phyloP scores from a whole-genome alignment of 2,113 vertebrate genomes.

The Cyphomyrus discorhynchus region DNA sequence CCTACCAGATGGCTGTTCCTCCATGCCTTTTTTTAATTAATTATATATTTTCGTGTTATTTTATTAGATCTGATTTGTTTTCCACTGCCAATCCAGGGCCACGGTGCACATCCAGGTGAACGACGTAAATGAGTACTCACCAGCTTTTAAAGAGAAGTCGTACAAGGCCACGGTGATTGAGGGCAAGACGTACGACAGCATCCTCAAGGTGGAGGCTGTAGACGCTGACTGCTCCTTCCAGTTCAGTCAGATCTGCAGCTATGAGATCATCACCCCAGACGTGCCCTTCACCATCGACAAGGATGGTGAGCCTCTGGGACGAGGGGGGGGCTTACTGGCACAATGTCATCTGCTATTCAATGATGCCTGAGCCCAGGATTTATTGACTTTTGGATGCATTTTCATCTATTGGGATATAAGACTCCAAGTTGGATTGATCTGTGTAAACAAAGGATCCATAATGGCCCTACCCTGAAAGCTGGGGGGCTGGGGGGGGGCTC shows the following conservation, averaged over 20 bases:
- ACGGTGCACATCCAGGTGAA: constrained; percentile 96
- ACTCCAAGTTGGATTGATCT: constrained; percentile 34
- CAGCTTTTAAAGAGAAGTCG: constrained; percentile 91
- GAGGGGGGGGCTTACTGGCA: background rate
- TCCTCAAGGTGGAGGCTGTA: constrained; percentile 84
- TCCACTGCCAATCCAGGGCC: constrained; percentile 60
- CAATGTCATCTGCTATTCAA: background rate
- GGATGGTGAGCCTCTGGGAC: constrained; percentile 68
- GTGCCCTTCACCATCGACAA: constrained; percentile 90
- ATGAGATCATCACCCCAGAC: constrained; percentile 87
- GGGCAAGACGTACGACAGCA: constrained; percentile 75
- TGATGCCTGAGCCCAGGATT: constrained; percentile 9
- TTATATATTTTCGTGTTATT: background rate
- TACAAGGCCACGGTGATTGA: constrained; percentile 85
- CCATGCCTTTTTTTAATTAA: background rate
- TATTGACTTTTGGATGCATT: constrained; percentile 31
- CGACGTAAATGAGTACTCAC: constrained; percentile 87
- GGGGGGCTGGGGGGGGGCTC: constrained; percentile 1
- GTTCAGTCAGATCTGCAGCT: constrained; percentile 97
- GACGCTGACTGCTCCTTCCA: constrained; percentile 96
- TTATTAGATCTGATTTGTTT: background rate
- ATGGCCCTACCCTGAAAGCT: constrained; percentile 25
- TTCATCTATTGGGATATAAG: constrained; percentile 1
- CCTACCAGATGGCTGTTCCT: background rate
- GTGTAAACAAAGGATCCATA: constrained; percentile 29